phyloP scores from a whole-genome alignment of 1,140 invertebrate species.

The Steinernema feltiae region DNA sequence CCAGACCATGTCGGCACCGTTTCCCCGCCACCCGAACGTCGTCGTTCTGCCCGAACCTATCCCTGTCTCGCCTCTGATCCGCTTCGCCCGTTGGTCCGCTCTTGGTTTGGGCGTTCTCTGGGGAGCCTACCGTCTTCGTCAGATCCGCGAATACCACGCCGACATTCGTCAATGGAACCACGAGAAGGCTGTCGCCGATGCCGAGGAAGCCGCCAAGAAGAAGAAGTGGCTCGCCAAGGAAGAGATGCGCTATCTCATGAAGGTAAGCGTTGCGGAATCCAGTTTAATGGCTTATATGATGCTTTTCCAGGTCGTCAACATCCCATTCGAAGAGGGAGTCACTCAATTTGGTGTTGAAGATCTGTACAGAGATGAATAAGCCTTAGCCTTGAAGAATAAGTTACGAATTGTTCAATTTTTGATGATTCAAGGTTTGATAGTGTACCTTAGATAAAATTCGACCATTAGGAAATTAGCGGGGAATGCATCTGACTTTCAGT shows the following conservation, averaged over 20 bases:
- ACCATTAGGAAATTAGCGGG: no score
- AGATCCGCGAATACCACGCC: constrained; percentile 50
- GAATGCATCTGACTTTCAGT: no score
- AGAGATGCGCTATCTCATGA: constrained; percentile 54
- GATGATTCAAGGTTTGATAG: no score
- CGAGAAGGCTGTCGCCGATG: constrained; percentile 49
- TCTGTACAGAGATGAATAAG: constrained; percentile 47
- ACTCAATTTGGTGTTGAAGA: constrained; percentile 50
- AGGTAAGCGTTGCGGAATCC: constrained; percentile 31
- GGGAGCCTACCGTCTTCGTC: constrained; percentile 38
- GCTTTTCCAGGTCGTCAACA: constrained; percentile 44
- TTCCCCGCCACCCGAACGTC: constrained; percentile 44
- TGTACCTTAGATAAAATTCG: no score
- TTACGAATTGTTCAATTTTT: no score
- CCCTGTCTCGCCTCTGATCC: constrained; percentile 49
- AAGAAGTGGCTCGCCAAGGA: constrained; percentile 56
- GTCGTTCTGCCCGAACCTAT: constrained; percentile 51
- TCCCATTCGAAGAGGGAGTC: constrained; percentile 55
- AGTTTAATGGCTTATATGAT: constrained; percentile 5
- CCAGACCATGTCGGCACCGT: constrained; percentile 4
- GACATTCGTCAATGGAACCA: constrained; percentile 53
- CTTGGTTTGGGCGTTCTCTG: constrained; percentile 48
- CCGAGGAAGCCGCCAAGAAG: constrained; percentile 44
- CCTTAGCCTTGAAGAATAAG: neutral
- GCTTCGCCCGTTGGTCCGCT: constrained; percentile 48